Base-by-base conservation (phyloP, 2,113 vertebrate species). In the Electrona antarctica region DNA sequence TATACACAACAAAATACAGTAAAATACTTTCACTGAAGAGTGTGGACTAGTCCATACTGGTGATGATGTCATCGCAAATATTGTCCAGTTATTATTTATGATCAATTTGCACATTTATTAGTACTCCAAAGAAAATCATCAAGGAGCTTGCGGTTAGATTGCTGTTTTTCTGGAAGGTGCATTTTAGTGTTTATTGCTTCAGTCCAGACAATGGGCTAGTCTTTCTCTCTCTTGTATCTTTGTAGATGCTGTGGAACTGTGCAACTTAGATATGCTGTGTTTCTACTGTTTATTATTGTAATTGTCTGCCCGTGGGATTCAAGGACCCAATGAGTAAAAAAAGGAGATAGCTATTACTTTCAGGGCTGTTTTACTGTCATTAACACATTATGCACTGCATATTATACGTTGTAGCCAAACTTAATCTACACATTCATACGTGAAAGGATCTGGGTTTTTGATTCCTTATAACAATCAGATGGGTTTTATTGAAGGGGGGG, bases 141-240 rank as follows among this genome's bases (percentile, higher is more conserved):
- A 48, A 29, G 7, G 60, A 51, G 10, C 1, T 65, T 11, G 5
- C 15, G 69, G 51, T 54, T 13, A 21, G 15, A 15, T 57, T 15
- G n/a, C n/a, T 57, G 15, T 14, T 8, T 15, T 57, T 7, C 6
- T 55, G 56, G 1, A 21, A 58, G 11, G 21, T 7, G 5, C 7
- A 33, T 60, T 41, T 41, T 9, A 60, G 58, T 21, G 64, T 63
- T 80, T 89, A 90, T 89, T 90, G 87, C 87, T 90, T 75, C 63
- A 12, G 54, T 61, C 73, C 50, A 59, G 70, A 69, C 57, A 10
- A 67, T 60, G 47, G 48, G 69, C 55, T 15, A 72, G 60, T 81
- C 33, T 72, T 6, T 77, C 33, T 41, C 33, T 41, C 5, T 68
- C 52, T 70, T 15, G 8, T 55, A 0, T 71, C 80, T 59, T 60